Conservation (phyloP, 2,113 vertebrate species). For the Raja brachyura region DNA sequence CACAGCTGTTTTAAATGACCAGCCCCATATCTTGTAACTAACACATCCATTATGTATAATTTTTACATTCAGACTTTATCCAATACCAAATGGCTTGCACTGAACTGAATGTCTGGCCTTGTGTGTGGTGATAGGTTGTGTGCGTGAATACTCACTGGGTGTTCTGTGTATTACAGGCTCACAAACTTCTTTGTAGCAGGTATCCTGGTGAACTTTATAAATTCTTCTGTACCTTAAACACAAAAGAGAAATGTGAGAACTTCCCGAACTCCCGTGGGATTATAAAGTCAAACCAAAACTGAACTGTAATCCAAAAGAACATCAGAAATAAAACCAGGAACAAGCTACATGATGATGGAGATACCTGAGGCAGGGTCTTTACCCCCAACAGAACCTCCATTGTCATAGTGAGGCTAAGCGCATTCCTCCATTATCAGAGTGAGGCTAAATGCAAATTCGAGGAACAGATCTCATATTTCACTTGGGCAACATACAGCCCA, state of each 20-base stretch:
- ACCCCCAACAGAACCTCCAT: too few relatives aligned
- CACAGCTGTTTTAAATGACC: too few relatives aligned
- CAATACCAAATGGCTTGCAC: neutral
- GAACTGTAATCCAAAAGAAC: too few relatives aligned
- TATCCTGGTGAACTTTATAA: slow-evolving; percentile 79
- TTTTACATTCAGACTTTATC: neutral
- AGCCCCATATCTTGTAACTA: neutral
- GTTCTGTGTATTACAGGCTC: slow-evolving; percentile 57
- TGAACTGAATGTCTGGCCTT: neutral
- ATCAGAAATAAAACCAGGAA: too few relatives aligned
- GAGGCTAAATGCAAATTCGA: too few relatives aligned
- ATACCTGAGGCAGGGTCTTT: too few relatives aligned
- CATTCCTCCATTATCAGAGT: too few relatives aligned
- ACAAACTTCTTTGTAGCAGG: slow-evolving; percentile 83
- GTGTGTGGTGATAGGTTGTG: neutral
- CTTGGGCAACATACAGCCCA: too few relatives aligned
- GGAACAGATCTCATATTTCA: too few relatives aligned
- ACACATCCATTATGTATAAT: neutral
- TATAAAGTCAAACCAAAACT: neutral
- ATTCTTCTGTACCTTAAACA: slow-evolving; percentile 72
- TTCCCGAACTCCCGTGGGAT: neutral
- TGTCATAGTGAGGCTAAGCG: too few relatives aligned
- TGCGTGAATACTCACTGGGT: slow-evolving; percentile 58
- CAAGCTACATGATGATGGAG: too few relatives aligned
- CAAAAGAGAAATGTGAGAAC: slow-evolving; percentile 33